Conservation (phyloP, 2,888 invertebrate genomes). For the Mesorhabditis sp. region DNA sequence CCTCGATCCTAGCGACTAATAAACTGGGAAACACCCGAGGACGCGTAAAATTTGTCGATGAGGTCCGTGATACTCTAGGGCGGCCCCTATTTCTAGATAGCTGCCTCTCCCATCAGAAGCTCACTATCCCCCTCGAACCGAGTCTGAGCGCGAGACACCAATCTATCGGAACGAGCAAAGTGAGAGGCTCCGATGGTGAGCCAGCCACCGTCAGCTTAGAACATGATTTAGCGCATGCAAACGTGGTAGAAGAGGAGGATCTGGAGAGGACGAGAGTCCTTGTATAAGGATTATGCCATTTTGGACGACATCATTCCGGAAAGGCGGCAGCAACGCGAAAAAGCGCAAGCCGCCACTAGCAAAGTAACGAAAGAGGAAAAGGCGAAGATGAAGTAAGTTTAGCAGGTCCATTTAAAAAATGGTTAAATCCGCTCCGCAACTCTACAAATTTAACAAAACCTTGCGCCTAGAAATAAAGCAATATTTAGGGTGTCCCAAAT, state of each 20-base stretch:
- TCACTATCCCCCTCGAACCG: background rate
- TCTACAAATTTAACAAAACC: no score
- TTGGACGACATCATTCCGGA: constrained; percentile 19
- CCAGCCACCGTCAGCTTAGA: background rate
- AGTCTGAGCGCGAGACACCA: background rate
- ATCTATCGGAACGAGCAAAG: background rate
- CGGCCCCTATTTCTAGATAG: background rate
- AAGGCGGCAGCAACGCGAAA: background rate
- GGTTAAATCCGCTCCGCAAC: no score
- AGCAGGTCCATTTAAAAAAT: no score
- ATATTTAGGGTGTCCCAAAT: no score
- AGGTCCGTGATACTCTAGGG: constrained; percentile 12
- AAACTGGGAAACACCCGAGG: constrained; percentile 12
- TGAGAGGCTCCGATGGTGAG: background rate
- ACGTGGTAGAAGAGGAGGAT: constrained; percentile 47
- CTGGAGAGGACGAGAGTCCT: constrained; percentile 36
- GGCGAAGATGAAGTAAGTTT: no score
- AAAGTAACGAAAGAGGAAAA: no score
- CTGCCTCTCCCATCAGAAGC: background rate
- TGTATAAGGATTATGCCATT: constrained; percentile 22
- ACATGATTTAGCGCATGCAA: constrained; percentile 7
- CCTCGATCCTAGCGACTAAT: constrained; percentile 19
- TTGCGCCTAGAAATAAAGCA: no score
- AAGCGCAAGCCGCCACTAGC: background rate
- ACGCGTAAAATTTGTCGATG: constrained; percentile 26